phyloP scores from a whole-genome alignment of 2,888 invertebrate genomes.

The Hirtodrosophila confusa region DNA sequence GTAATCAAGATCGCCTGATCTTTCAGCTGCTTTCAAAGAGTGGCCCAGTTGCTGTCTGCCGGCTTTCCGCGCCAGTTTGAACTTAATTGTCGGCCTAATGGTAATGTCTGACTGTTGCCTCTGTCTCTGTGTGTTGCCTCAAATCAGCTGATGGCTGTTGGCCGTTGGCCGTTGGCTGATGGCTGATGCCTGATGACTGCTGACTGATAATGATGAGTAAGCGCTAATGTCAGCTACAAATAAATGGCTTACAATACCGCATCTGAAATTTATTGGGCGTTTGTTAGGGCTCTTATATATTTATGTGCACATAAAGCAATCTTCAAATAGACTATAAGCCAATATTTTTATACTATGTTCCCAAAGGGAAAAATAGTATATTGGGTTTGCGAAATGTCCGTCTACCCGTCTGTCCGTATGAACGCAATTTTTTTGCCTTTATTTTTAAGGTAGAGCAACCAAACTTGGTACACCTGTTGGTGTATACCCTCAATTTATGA shows the following conservation, averaged over 20 bases:
- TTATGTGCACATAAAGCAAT: too few species aligned
- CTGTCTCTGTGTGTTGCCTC: conserved; percentile 10
- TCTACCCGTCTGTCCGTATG: too few species aligned
- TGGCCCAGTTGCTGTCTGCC: conserved; percentile 61
- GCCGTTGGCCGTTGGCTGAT: conserved; percentile 56
- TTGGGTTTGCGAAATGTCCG: too few species aligned
- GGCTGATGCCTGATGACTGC: conserved; percentile 50
- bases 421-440: too few species aligned
- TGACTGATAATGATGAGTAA: conserved; percentile 70
- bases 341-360: too few species aligned
- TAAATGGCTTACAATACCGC: conserved; percentile 23
- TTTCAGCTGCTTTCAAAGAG: conserved; percentile 56
- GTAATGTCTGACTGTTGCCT: conserved; percentile 45
- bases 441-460: too few species aligned
- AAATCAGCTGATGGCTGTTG: conserved; percentile 66
- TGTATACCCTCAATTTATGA: too few species aligned
- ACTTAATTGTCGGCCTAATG: conserved; percentile 72
- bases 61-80: conserved; percentile 56
- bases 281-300: too few species aligned
- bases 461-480: too few species aligned
- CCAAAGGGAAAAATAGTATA: too few species aligned
- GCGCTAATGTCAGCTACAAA: conserved; percentile 54
- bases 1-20: conserved; percentile 70
- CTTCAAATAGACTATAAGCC: too few species aligned
- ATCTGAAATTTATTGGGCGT: background rate